Evolutionary conservation across 35 echinoderm and acorn worm species (phyloP), one percentile per base, ranked within the genome.

Genomic region (Amphiura filiformis): DNA sequence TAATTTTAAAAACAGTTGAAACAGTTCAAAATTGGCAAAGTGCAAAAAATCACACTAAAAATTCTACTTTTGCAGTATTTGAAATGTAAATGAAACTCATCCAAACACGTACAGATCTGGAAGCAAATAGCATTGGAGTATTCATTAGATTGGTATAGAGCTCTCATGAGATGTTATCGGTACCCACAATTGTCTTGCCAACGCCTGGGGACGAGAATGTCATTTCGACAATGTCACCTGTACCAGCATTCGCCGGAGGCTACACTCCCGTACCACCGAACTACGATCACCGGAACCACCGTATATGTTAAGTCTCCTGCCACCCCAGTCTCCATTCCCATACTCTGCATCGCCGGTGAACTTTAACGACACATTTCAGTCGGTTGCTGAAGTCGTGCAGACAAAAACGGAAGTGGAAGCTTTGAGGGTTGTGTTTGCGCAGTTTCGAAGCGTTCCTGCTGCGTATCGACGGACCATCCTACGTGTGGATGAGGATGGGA

Each of bases 381-480:
- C 15, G 26, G 26, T 81, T 17, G 56, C 35, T 31, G 34, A 64
- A 18, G n/a, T n/a, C n/a, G n/a, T n/a, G n/a, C n/a, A n/a, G n/a
- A n/a, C n/a, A n/a, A n/a, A n/a, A n/a, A 28, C 22, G 30, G 9
- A 80, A 7, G 80, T 77, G 12, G 56, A 83, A 14, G 28, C 35
- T 32, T n/a, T n/a, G n/a, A n/a, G n/a, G n/a, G n/a, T n/a, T n/a
- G n/a, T n/a, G n/a, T n/a, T n/a, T n/a, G n/a, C n/a, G n/a, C 39
- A 56, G 39, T 37, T 75, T 39, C 41, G 39, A 35, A n/a, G 79
- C 0, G 39, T 91, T 79, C 89, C 89, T 0, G 82, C 89, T 23
- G 82, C 36, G 23, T 85, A 78, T 26, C 81, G 89, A 31, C 65
- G 89, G 44, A 91, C n/a, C 0, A 34, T 79, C 13, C 37, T 85